Evolutionary conservation across 2,113 vertebrate species (phyloP).

Genomic region (Syngnathus typhle): DNA sequence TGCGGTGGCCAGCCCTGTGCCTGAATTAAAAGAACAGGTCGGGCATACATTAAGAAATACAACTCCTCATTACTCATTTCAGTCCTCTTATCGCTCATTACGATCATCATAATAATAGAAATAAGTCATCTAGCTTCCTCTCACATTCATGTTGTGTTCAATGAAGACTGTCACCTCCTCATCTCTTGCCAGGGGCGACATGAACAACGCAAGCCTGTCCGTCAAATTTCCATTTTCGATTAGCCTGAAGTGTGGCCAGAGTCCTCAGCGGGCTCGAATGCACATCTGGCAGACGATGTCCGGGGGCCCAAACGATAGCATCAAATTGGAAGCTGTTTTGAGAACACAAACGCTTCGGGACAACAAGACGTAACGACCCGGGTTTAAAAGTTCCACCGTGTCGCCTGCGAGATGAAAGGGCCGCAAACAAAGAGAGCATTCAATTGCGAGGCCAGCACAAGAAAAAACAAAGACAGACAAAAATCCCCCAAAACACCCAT

Average conservation of each 20-base stretch:
- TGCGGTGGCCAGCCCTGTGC: neutral
- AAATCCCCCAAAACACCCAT: too few relatives aligned
- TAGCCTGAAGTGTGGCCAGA: neutral
- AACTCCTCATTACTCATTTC: neutral
- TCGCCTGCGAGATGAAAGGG: neutral
- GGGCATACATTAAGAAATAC: neutral
- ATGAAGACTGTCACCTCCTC: too few relatives aligned
- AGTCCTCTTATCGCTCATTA: neutral
- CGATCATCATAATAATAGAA: neutral
- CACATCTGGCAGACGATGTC: neutral
- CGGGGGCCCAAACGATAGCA: neutral
- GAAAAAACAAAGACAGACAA: neutral
- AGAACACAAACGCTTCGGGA: neutral
- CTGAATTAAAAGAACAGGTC: neutral
- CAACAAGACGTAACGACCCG: neutral
- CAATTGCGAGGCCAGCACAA: neutral
- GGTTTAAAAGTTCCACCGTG: neutral
- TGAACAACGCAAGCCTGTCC: neutral
- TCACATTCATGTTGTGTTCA: too few relatives aligned
- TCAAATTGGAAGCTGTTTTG: neutral
- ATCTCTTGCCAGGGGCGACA: too few relatives aligned
- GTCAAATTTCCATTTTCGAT: neutral
- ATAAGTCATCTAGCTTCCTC: too few relatives aligned
- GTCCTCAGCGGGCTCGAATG: neutral
- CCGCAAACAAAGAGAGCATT: neutral